A percentile compares a stretch with the other conserved stretches of the same genome.
phyloP scores from a whole-genome alignment of 2,797 vertebrate genomes.

The Okamejei kenojei region DNA sequence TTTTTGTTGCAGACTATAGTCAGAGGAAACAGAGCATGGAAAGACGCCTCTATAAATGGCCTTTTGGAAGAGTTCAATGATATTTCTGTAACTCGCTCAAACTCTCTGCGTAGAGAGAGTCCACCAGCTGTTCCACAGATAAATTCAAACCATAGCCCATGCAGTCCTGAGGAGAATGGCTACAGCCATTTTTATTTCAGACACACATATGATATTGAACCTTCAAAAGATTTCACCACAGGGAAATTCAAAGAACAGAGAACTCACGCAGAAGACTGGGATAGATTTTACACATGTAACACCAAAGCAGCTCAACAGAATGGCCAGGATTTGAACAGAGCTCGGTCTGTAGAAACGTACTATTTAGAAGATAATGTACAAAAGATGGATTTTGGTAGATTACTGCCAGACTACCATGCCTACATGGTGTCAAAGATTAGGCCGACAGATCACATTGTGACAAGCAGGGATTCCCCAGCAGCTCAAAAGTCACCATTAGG shows the following conservation, averaged over 20 bases:
- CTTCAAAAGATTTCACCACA: conserved; percentile 63
- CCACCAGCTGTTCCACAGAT: conserved; percentile 77
- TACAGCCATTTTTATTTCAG: conserved; percentile 80
- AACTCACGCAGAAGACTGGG: conserved; percentile 67
- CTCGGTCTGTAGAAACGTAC: conserved; percentile 68
- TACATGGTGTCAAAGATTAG: conserved; percentile 81
- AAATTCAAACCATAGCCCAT: conserved; percentile 51
- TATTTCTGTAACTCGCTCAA: conserved; percentile 93
- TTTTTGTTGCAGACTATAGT: conserved; percentile 81
- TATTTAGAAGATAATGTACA: conserved; percentile 79
- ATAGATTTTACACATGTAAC: conserved; percentile 63
- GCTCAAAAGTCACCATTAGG: conserved; percentile 79
- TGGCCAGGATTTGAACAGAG: conserved; percentile 66
- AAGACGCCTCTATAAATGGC: conserved; percentile 89
- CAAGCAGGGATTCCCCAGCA: conserved; percentile 77
- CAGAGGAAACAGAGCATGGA: conserved; percentile 83
- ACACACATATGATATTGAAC: conserved; percentile 85
- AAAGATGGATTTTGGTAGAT: conserved; percentile 70
- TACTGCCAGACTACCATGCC: conserved; percentile 77
- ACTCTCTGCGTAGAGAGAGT: conserved; percentile 91
- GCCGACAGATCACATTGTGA: conserved; percentile 62
- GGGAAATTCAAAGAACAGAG: conserved; percentile 65
- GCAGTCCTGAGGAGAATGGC: conserved; percentile 79
- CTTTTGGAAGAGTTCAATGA: conserved; percentile 95
- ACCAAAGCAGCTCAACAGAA: conserved; percentile 72